Evolutionary conservation across 2,888 invertebrate species (phyloP), one percentile per base, ranked within the genome.

Genomic region (Chrysomela aeneicollis): DNA sequence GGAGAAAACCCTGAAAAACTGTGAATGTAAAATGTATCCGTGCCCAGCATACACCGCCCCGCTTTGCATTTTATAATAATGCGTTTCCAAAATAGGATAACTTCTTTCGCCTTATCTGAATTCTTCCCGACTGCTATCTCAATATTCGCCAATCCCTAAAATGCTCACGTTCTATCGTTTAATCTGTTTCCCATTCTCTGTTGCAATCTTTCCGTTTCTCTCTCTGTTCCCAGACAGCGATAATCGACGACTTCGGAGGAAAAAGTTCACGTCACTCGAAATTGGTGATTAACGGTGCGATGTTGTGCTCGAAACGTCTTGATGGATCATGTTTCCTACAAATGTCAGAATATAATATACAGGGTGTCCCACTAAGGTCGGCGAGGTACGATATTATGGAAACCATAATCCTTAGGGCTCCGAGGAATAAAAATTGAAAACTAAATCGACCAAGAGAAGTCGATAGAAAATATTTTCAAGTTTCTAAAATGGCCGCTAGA

Each of bases 101-200:
- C 77, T 79, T 79, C 76, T 77, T 77, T 75, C 69, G 70, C 71
- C 77, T 79, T 77, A 79, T 79, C 77, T 76, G 74, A 76, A 80
- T 79, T 78, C 79, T 72, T 71, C 71, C 68, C 77, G 75, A 74
- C 76, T 73, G 71, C 75, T 73, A 74, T 74, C 77, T 75, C 77
- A 77, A 78, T 80, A 80, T 79, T 76, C 74, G 74, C 72, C 76
- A 75, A 80, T 80, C 77, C 73, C 74, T 72, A 79, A 79, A 79
- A 78, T 77, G 74, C 77, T 79, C 80, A 80, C 80, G 80, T 80
- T 71, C 68, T 71, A 76, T 73, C 80, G 76, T 80, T 80, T 80
- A 79, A 80, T 79, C 79, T 79, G 78, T 79, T 79, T 77, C 76
- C 75, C 78, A 77, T 77, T 77, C 76, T 75, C 73, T 71, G 72